Conservation (phyloP, 2,888 invertebrate species). For the Amphimallon solstitiale region DNA sequence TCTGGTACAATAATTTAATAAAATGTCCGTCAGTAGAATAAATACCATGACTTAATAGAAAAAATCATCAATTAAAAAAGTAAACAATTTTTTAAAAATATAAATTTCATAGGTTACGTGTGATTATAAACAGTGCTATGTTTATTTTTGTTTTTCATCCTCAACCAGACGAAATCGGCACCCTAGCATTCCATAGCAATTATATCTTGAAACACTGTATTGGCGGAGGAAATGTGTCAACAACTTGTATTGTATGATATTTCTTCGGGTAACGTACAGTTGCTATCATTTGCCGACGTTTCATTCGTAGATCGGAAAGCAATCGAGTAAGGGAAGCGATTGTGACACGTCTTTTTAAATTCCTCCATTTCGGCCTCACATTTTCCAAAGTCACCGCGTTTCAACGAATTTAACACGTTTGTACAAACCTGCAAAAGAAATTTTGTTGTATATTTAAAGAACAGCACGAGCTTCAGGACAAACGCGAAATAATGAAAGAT, state of each 20-base stretch:
- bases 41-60: constrained; percentile 35
- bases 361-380: constrained; percentile 75
- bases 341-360: constrained; percentile 78
- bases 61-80: constrained; percentile 35
- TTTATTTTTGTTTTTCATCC: constrained; percentile 4
- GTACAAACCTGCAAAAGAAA: constrained; percentile 76
- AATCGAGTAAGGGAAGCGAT: constrained; percentile 81
- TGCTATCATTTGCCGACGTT: constrained; percentile 52
- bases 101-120: constrained; percentile 32
- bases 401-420: constrained; percentile 80
- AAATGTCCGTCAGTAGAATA: constrained; percentile 32
- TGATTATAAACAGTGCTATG: constrained; percentile 35
- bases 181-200: constrained; percentile 37
- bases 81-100: constrained; percentile 36
- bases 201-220: constrained; percentile 37
- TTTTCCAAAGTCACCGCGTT: constrained; percentile 82
- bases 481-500: too few species aligned
- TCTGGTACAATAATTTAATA: constrained; percentile 30
- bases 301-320: constrained; percentile 70
- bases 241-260: constrained; percentile 56
- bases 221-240: constrained; percentile 43
- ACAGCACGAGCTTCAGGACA: too few species aligned
- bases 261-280: constrained; percentile 52
- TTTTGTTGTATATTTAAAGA: too few species aligned
- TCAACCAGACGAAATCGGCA: constrained; percentile 35